Percentiles rank a stretch among this genome's conserved stretches.
These are phyloP conservation scores for Cydia splendana DNA, from an alignment of 1,140 invertebrate species.

Conservation along the genomic window DNA sequence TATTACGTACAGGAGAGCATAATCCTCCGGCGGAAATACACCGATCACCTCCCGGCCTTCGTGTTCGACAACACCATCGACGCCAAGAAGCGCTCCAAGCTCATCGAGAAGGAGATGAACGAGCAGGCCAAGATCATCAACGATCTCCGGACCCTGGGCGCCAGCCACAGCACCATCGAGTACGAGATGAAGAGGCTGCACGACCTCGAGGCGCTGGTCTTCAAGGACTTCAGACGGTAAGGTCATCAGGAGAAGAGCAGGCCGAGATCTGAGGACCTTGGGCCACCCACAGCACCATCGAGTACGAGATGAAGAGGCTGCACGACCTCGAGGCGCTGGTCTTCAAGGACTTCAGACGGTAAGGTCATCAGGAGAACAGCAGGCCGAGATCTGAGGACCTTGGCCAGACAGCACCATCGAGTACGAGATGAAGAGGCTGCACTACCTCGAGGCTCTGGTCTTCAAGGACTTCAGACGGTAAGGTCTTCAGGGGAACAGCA, in stretches of 20 bases:
- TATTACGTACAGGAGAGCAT: slow-evolving; percentile 82
- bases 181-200: slow-evolving; percentile 94
- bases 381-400: slow-evolving; percentile 23
- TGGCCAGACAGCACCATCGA: slow-evolving; percentile 40
- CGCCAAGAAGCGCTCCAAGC: slow-evolving; percentile 92
- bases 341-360: slow-evolving; percentile 86
- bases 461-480: no score
- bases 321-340: slow-evolving; percentile 95
- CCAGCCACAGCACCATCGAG: slow-evolving; percentile 94
- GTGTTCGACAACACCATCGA: slow-evolving; percentile 93
- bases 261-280: slow-evolving; percentile 87
- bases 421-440: slow-evolving; percentile 91
- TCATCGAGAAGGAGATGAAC: slow-evolving; percentile 99
- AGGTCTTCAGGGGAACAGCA: slow-evolving; percentile 61
- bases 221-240: slow-evolving; percentile 84
- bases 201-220: slow-evolving; percentile 94
- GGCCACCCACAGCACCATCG: slow-evolving; percentile 96
- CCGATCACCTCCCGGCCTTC: slow-evolving; percentile 90
- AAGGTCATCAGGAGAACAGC: neutral
- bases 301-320: slow-evolving; percentile 93
- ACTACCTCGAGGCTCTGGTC: slow-evolving; percentile 84
- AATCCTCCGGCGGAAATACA: slow-evolving; percentile 82
- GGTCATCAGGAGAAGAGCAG: neutral
- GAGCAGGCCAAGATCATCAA: slow-evolving; percentile 97
- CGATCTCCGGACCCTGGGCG: slow-evolving; percentile 93